Evolutionary conservation across 37 sponge, comb jelly and placozoan genomes (phyloP).

Genomic region (Spongia lamella): DNA sequence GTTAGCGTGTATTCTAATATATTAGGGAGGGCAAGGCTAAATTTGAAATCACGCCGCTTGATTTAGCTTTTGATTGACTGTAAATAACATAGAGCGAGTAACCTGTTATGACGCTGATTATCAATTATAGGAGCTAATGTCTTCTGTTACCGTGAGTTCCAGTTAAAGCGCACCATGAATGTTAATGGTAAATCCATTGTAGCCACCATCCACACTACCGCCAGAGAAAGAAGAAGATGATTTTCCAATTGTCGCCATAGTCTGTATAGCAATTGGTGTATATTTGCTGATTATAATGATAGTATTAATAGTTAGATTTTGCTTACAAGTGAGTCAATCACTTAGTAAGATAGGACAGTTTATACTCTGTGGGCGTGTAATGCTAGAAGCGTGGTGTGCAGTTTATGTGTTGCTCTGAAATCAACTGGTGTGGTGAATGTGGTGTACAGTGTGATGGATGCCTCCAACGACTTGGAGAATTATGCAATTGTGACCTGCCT

Average conservation of each 20-base stretch:
- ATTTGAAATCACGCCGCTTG: no score
- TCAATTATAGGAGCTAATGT: no score
- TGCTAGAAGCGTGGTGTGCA: not conserved
- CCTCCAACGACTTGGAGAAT: conserved; percentile 17
- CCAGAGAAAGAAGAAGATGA: not conserved
- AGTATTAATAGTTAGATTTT: conserved; percentile 16
- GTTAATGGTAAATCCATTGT: not conserved
- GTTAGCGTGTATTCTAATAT: no score
- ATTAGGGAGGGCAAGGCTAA: no score
- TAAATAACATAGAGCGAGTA: no score
- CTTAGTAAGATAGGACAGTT: no score
- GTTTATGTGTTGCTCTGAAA: not conserved
- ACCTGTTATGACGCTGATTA: no score
- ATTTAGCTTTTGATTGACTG: no score
- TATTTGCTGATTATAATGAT: conserved; percentile 16
- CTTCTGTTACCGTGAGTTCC: no score
- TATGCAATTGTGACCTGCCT: conserved; percentile 46
- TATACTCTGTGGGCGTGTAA: no score
- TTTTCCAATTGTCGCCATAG: conserved; percentile 50
- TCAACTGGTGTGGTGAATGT: conserved; percentile 5
- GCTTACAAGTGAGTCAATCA: conserved; percentile 18
- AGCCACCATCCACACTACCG: not conserved
- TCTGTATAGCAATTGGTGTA: conserved; percentile 24
- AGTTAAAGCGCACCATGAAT: no score
- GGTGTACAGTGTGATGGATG: conserved; percentile 8